These are phyloP conservation scores for Lasioglossum leucozonium DNA, from an alignment of 2,888 invertebrate genomes.

Conservation along the genomic window DNA sequence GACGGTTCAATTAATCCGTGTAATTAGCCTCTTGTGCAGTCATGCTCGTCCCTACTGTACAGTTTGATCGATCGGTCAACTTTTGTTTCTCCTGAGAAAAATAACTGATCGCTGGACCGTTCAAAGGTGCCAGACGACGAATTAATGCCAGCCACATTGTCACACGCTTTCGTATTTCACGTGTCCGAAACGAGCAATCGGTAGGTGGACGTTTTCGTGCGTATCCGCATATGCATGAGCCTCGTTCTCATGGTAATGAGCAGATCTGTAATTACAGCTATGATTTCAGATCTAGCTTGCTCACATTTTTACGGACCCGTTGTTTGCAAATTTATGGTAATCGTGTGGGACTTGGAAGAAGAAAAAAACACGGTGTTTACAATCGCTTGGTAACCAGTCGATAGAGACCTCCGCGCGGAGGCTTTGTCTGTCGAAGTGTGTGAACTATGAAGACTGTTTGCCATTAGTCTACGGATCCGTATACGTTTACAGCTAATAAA, in stretches of 20 bases:
- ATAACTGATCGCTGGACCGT: not conserved
- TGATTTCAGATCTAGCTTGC: slow-evolving; percentile 14
- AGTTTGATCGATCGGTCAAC: not conserved
- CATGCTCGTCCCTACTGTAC: not conserved
- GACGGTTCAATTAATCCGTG: slow-evolving; percentile 64
- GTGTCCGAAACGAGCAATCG: slow-evolving; percentile 37
- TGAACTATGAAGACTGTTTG: not conserved
- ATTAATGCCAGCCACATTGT: not conserved
- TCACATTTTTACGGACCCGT: slow-evolving; percentile 1
- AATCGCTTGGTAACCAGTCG: not conserved
- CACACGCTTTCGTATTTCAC: slow-evolving; percentile 11
- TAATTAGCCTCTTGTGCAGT: slow-evolving; percentile 52
- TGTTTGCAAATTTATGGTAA: slow-evolving; percentile 35
- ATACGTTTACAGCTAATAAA: not conserved
- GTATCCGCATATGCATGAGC: slow-evolving; percentile 36
- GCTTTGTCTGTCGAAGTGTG: not conserved
- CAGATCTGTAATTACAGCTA: slow-evolving; percentile 44
- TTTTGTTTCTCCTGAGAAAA: not conserved
- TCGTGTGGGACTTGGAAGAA: not conserved
- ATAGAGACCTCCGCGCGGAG: not conserved
- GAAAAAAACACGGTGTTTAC: not conserved
- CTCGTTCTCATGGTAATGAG: slow-evolving; percentile 45
- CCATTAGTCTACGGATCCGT: too few relatives aligned
- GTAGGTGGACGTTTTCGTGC: slow-evolving; percentile 42
- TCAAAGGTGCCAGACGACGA: not conserved